Base-by-base conservation (phyloP, 2,113 vertebrate species). In the Hypocryptadius cinnamomeus region DNA sequence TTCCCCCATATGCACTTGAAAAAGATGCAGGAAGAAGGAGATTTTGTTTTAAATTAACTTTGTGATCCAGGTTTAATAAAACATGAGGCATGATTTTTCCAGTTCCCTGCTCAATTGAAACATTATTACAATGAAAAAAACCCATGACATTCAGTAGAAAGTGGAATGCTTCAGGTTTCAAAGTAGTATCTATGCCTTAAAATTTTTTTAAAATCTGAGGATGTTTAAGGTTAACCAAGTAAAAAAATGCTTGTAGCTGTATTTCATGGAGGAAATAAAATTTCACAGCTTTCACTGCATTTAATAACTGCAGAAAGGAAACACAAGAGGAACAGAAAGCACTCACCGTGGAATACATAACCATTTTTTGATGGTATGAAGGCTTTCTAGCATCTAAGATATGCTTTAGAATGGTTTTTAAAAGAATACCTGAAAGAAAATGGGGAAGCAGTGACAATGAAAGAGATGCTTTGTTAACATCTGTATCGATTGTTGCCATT, bases 291-390 rank as follows among this genome's bases (percentile, higher is more conserved):
- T 76, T 84, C 48, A 48, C 8, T 72, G 37, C 21, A 42, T 88
- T 81, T 76, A 78, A 33, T 71, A 92, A 48, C 44, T 57, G 14
- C 35, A 87, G 76, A 89, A 94, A 53, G 33, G 18, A 68, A 80
- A 13, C 25, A 12, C 42, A 64, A 59, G 79, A 69, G 33, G 56
- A 95, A 42, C 21, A 45, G 60, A 65, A 74, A 79, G 40, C 48
- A 98, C 98, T 98, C 92, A 98, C 98, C 47, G 97, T 97, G 53
- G 98, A 98, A 96, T 98, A 98, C 92, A 98, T 97, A 89, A 98
- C 95, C 95, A 98, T 95, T 94, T 97, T 98, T 79, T 95, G 96
- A 33, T 92, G n/a, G 44, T 95, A 94, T 51, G 95, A 94, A 96
- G 97, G 73, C 65, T 97, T 97, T 80, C 91, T 91, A 69, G 97